Evolutionary conservation across 2,888 invertebrate species (phyloP).

Genomic region (Drosophila neotestacea): DNA sequence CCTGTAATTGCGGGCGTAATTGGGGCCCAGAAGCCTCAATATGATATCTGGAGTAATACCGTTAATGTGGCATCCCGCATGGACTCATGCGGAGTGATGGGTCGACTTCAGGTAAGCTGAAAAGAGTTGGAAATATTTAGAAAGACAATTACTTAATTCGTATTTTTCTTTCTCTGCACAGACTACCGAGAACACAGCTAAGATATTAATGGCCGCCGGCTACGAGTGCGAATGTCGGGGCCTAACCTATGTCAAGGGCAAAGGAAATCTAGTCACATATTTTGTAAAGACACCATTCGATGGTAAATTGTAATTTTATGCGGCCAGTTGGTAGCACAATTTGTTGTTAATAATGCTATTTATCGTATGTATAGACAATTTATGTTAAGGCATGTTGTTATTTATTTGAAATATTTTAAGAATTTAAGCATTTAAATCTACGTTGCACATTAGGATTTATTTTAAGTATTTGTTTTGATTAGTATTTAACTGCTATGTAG

Average conservation of each 20-base stretch:
- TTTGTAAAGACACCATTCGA: slow-evolving; percentile 95
- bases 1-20: slow-evolving; percentile 97
- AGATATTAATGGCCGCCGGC: slow-evolving; percentile 93
- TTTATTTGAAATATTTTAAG: slow-evolving; percentile 59
- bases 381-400: slow-evolving; percentile 66
- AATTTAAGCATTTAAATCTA: slow-evolving; percentile 70
- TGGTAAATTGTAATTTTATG: slow-evolving; percentile 85
- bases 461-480: slow-evolving; percentile 52
- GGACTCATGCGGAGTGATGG: slow-evolving; percentile 98
- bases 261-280: slow-evolving; percentile 95
- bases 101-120: slow-evolving; percentile 90
- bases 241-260: slow-evolving; percentile 97
- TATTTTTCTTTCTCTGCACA: slow-evolving; percentile 67
- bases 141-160: neutral
- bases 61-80: slow-evolving; percentile 98
- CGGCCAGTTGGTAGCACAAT: slow-evolving; percentile 40
- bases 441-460: slow-evolving; percentile 52
- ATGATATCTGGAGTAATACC: slow-evolving; percentile 99
- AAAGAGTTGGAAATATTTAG: neutral
- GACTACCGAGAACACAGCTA: slow-evolving; percentile 93
- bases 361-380: slow-evolving; percentile 26
- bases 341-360: slow-evolving; percentile 55
- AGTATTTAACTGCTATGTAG: slow-evolving; percentile 57
- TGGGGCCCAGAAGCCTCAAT: slow-evolving; percentile 98
- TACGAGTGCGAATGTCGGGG: slow-evolving; percentile 96